Evolutionary conservation across 2,113 vertebrate genomes (phyloP).

Genomic region (Caretta caretta): DNA sequence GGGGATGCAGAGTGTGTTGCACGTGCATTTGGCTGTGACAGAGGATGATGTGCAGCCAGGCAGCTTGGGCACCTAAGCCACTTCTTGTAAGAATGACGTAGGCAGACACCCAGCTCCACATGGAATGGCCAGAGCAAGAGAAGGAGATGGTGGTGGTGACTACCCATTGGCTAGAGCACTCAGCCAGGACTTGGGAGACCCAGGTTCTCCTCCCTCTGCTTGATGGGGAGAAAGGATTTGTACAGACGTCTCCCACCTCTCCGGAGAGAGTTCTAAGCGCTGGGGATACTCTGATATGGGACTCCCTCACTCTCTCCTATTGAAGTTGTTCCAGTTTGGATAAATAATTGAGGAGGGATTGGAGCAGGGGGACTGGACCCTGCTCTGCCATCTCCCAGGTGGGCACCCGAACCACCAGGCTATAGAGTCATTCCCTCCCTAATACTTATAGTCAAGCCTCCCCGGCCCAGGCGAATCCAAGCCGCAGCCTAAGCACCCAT

Average conservation of each 20-base stretch:
- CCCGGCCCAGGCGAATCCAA: neutral
- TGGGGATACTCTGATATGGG: neutral
- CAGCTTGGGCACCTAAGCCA: neutral
- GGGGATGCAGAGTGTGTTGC: too few species aligned
- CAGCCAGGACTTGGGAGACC: neutral
- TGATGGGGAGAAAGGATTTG: neutral
- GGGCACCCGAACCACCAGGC: neutral
- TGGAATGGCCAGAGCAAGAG: neutral
- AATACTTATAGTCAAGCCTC: too few species aligned
- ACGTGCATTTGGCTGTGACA: too few species aligned
- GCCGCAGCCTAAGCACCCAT: too few species aligned
- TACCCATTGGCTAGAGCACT: neutral
- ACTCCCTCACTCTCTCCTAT: neutral
- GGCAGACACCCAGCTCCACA: neutral
- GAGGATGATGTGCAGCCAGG: too few species aligned
- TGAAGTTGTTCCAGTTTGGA: neutral
- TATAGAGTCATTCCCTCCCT: neutral
- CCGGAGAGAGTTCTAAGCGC: neutral
- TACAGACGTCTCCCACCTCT: neutral
- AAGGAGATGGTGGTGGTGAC: neutral
- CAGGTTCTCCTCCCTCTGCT: neutral
- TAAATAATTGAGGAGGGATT: neutral
- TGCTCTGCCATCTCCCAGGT: neutral
- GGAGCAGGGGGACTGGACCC: neutral
- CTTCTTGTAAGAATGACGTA: neutral